Conservation (phyloP, 92 coral and sea anemone genomes). For the Zoanthus gigantus region DNA sequence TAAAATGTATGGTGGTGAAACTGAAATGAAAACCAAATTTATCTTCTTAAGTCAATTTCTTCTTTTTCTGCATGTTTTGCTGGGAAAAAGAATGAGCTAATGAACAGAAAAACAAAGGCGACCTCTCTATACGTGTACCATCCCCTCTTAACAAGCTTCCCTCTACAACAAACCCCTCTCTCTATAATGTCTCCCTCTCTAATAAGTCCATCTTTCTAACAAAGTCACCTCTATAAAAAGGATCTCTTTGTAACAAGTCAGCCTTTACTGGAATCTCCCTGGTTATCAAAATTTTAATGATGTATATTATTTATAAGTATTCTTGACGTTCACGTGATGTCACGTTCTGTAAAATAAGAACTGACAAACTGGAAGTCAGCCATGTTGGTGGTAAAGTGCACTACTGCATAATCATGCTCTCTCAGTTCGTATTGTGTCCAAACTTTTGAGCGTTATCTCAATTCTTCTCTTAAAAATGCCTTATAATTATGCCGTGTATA, state of each 20-base stretch:
- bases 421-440: conserved; percentile 2
- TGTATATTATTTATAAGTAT: too few species aligned
- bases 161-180: neutral
- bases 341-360: neutral
- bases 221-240: neutral
- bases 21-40: too few species aligned
- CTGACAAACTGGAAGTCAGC: conserved; percentile 5
- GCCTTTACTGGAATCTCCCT: too few species aligned
- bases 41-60: too few species aligned
- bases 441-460: neutral
- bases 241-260: too few species aligned
- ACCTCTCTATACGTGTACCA: too few species aligned
- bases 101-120: too few species aligned
- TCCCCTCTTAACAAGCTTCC: too few species aligned
- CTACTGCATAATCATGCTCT: neutral
- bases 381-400: conserved; percentile 21
- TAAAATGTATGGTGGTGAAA: too few species aligned
- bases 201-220: neutral
- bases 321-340: neutral
- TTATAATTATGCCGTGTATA: neutral
- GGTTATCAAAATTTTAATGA: too few species aligned
- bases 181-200: neutral
- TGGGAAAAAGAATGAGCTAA: too few species aligned
- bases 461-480: neutral
- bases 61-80: too few species aligned